Base-by-base conservation (phyloP, 2,888 invertebrate species). In the Drosophila flavopinicola region DNA sequence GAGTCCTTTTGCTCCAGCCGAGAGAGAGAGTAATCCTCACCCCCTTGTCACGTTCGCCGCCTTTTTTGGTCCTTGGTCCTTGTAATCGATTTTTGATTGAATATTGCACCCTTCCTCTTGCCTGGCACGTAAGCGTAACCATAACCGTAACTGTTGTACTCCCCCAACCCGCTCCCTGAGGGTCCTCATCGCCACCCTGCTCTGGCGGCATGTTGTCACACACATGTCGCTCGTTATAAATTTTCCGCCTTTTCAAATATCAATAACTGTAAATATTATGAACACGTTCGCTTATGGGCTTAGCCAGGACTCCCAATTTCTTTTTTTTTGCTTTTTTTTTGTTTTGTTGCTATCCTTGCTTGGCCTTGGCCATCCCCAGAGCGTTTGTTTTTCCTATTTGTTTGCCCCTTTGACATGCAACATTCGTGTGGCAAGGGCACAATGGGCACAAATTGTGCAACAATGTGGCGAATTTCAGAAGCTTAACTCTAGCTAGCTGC, bases 31-130 rank as follows among this genome's bases (percentile, higher is more conserved):
- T 6, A 17, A 5, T 1, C 33, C 13, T 6, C 13, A 13, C 24
- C 13, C 15, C 17, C 25, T 10, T 27, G 54, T 47, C 67, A 67
- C 72, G 72, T 70, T 68, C 44, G 23, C 53, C 49, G 59, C 33
- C 20, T 20, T 56, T n/a, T 20, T 61, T 47, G 60, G 48, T 60
- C 57, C 51, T 52, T 59, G 68, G 52, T 63, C 57, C 63, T 67
- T 87, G 88, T 90, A 90, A 90, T 90, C 90, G 90, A 90, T 90
- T 90, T 90, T 90, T 90, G 90, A 90, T 90, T 90, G 90, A 90
- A 90, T 90, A 90, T 90, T 84, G 85, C 77, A 64, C 75, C 73
- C 69, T 66, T 63, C 83, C 48, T 10, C n/a, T 29, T 10, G 37
- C 45, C 15, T 24, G 48, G 29, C 25, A 52, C 45, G 30, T 42